Base-by-base conservation (phyloP, 2,888 invertebrate genomes). In the Lysandra bellargus region DNA sequence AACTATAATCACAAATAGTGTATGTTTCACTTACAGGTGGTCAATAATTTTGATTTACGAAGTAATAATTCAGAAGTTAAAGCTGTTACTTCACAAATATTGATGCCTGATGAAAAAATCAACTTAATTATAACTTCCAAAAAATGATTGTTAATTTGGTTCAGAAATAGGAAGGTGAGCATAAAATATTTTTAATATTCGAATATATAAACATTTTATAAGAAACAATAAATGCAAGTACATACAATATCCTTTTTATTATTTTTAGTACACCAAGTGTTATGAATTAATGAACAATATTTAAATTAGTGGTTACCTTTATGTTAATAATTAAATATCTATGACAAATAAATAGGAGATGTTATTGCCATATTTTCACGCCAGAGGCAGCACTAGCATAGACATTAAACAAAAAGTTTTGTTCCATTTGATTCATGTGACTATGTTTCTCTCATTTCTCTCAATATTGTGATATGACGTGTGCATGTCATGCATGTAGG, bases 51-150 rank as follows among this genome's bases (percentile, higher is more conserved):
- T 84, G 91, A 95, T 75, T 87, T 96, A 77, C 89, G 94, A 75
- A 94, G 95, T 84, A 83, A 88, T 74, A 95, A 95, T 84, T 88
- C 86, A 57, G 88, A 89, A 79, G 88, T 96, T 14, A 90, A 92
- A 78, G 91, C 96, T 83, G 92, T 95, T 30, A 92, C 96, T 80
- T 95, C 95, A 72, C 87, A 95, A 86, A 95, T 96, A 6, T 91
- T 96, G 78, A 93, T 96, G 33, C 96, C 96, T 57, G 92, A 95
- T 78, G 89, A 91, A 82, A 90, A 94, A 33, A 88, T 96, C 77
- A 88, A 92, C 80, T 83, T 96, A 80, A 81, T 79, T 75, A 84
- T 93, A 78, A 84, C 85, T 60, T 61, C 84, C 40, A 86, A 85
- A 83, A 83, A 85, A 79, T 76, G 80, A 79, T 78, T 79, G 75